phyloP scores from a whole-genome alignment of 2,888 invertebrate genomes.

The Caenorhabditis sinica region DNA sequence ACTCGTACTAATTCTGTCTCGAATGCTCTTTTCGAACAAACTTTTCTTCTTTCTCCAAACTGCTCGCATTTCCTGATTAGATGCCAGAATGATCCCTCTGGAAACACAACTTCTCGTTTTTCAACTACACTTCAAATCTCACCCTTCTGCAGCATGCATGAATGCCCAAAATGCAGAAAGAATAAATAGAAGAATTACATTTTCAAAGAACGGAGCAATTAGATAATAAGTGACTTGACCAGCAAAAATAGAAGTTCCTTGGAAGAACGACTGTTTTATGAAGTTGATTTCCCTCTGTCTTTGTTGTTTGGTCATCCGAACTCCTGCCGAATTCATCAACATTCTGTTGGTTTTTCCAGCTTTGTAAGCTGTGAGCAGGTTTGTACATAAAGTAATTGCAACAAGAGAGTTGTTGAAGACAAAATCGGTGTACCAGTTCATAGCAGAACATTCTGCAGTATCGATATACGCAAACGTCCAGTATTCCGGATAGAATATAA shows the following conservation, averaged over 20 bases:
- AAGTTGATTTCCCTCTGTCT: constrained; percentile 29
- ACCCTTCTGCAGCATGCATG: constrained; percentile 39
- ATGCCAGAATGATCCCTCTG: constrained; percentile 39
- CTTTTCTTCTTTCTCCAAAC: constrained; percentile 14
- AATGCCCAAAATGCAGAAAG: constrained; percentile 19
- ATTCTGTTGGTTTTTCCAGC: constrained; percentile 5
- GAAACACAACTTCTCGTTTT: neutral
- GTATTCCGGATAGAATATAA: neutral
- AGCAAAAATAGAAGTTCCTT: constrained; percentile 28
- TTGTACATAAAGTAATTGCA: neutral
- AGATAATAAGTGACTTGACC: constrained; percentile 32
- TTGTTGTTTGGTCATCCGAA: neutral
- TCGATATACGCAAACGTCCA: constrained; percentile 14
- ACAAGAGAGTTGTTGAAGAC: neutral
- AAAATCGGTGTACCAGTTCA: constrained; percentile 22
- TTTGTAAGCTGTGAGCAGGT: constrained; percentile 17
- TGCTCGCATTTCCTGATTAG: constrained; percentile 34
- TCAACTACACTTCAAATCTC: neutral
- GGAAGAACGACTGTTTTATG: constrained; percentile 31
- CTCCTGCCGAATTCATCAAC: constrained; percentile 5
- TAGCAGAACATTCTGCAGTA: neutral
- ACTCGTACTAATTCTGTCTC: neutral
- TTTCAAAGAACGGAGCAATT: constrained; percentile 17
- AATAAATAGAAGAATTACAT: constrained; percentile 11
- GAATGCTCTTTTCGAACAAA: neutral